phyloP scores from a whole-genome alignment of 2,888 invertebrate species.

The Agriotes lineatus region DNA sequence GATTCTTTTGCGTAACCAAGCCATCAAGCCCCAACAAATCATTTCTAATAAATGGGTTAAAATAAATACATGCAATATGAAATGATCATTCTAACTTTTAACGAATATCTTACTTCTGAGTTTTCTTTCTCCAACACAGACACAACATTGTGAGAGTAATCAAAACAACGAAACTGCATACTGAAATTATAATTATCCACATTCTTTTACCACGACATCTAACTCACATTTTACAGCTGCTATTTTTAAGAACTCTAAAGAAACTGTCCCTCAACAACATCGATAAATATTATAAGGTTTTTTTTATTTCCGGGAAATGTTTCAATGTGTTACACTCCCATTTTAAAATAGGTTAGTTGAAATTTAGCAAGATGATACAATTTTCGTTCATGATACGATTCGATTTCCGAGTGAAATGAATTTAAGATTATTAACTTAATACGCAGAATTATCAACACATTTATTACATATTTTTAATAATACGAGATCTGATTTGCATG shows the following conservation, averaged over 20 bases:
- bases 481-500: too few species aligned
- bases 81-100: constrained; percentile 6
- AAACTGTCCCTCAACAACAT: too few species aligned
- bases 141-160: constrained; percentile 61
- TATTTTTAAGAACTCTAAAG: too few species aligned
- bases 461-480: too few species aligned
- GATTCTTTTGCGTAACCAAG: constrained; percentile 79
- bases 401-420: too few species aligned
- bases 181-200: constrained; percentile 44
- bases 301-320: neutral
- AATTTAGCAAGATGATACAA: too few species aligned
- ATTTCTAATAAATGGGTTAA: constrained; percentile 68
- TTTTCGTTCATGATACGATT: too few species aligned
- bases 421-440: too few species aligned
- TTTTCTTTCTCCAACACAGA: constrained; percentile 63
- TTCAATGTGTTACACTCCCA: neutral
- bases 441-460: too few species aligned
- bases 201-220: constrained; percentile 17
- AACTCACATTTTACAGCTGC: too few species aligned
- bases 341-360: constrained; percentile 2
- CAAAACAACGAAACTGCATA: constrained; percentile 57
- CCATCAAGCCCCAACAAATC: constrained; percentile 79
- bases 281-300: too few species aligned
- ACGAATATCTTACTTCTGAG: constrained; percentile 59
- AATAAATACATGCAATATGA: constrained; percentile 38